Percentiles rank a stretch among this genome's conserved stretches.
Conservation (phyloP, 2,113 vertebrate species). For the Pteruthius melanotis region DNA sequence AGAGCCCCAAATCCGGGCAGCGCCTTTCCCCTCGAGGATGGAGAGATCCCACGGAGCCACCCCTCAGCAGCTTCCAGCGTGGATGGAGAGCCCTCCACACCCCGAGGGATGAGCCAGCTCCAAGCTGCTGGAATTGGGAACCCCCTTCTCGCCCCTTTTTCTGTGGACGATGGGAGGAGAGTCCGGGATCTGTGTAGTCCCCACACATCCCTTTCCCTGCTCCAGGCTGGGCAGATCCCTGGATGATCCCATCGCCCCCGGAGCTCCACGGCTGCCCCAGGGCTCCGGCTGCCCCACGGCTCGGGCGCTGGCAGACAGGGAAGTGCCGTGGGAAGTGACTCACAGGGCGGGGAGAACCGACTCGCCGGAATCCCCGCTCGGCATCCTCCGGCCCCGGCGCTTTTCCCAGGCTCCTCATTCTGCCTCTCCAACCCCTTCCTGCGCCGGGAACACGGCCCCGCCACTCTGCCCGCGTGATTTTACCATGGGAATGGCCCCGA, state of each 20-base stretch:
- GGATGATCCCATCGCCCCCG: neutral
- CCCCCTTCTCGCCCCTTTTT: accelerated
- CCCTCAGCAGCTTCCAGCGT: neutral
- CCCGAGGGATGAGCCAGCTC: accelerated
- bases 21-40: neutral
- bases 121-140: neutral
- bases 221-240: neutral
- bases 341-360: neutral
- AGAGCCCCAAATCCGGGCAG: accelerated
- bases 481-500: accelerated
- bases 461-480: neutral
- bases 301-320: neutral
- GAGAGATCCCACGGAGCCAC: neutral
- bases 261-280: neutral
- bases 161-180: neutral
- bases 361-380: neutral
- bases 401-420: neutral
- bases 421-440: neutral
- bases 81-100: neutral
- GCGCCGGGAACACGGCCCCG: accelerated
- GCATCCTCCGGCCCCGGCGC: neutral
- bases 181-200: accelerated
- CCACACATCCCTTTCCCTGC: neutral
- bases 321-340: neutral
- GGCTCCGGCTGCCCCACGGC: neutral